phyloP scores from a whole-genome alignment of 2,888 invertebrate genomes.

The Dryobota labecula region DNA sequence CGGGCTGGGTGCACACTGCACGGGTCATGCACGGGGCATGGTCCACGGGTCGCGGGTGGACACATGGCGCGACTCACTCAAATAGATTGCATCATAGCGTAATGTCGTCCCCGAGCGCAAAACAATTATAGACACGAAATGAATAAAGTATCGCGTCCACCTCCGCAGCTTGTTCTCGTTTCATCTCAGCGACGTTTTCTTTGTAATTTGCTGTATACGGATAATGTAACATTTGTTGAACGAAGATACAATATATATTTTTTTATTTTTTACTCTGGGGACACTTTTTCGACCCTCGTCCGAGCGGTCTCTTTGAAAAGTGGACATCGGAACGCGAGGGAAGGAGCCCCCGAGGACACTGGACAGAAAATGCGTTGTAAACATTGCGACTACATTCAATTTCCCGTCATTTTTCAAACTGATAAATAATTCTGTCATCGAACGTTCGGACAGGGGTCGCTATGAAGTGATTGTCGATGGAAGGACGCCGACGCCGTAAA shows the following conservation, averaged over 20 bases:
- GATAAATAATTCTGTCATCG: constrained; percentile 91
- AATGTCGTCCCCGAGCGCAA: constrained; percentile 82
- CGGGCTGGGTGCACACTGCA: constrained; percentile 24
- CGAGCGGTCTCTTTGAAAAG: constrained; percentile 91
- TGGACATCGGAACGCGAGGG: constrained; percentile 91
- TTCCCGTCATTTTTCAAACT: constrained; percentile 91
- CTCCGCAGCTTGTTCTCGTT: constrained; percentile 74
- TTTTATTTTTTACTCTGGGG: constrained; percentile 90
- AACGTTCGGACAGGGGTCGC: constrained; percentile 90
- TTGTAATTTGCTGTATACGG: constrained; percentile 85
- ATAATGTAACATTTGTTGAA: constrained; percentile 84
- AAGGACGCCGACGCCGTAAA: constrained; percentile 85
- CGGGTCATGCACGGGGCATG: constrained; percentile 4
- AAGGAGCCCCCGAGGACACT: constrained; percentile 89
- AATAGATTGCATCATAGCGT: constrained; percentile 87
- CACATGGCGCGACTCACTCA: constrained; percentile 86
- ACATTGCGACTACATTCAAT: constrained; percentile 91
- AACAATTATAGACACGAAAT: constrained; percentile 87
- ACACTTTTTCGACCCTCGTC: constrained; percentile 91
- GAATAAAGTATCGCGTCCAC: constrained; percentile 84
- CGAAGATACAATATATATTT: constrained; percentile 88
- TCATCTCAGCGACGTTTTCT: constrained; percentile 79
- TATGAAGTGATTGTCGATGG: constrained; percentile 90
- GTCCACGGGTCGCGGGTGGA: constrained; percentile 36
- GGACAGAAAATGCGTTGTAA: constrained; percentile 91